These are phyloP conservation scores for Lipotes vexillifer DNA, from an alignment of 2,113 vertebrate species.

Conservation along the genomic window DNA sequence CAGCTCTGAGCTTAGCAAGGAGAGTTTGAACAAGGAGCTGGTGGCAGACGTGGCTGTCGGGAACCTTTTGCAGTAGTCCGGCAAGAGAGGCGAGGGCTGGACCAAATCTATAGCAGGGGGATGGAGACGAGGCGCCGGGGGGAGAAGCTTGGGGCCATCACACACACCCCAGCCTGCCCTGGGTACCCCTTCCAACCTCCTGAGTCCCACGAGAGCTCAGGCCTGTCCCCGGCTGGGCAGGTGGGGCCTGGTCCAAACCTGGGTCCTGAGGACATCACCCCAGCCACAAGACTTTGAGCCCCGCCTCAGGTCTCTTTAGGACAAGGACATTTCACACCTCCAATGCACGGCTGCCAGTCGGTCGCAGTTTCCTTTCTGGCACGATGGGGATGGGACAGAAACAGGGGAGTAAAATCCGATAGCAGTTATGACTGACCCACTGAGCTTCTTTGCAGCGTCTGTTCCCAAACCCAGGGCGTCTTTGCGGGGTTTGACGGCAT, in stretches of 20 bases:
- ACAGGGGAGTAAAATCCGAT: too few species aligned
- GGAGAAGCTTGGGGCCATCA: fast-evolving
- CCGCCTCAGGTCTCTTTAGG: background rate
- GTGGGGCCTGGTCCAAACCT: background rate
- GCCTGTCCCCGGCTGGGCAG: background rate
- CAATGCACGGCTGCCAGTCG: background rate
- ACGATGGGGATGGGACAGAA: background rate
- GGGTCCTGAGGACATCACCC: background rate
- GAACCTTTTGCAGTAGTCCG: background rate
- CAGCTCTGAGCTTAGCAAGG: background rate
- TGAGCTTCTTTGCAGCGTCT: background rate
- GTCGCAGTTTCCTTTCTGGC: background rate
- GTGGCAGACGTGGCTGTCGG: background rate
- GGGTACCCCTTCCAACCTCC: background rate
- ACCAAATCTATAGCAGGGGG: background rate
- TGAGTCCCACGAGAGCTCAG: background rate
- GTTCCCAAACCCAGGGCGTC: background rate
- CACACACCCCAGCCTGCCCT: too few species aligned
- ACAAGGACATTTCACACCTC: background rate
- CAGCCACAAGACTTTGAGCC: background rate
- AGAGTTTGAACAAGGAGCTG: background rate
- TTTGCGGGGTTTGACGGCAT: background rate
- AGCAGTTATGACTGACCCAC: background rate
- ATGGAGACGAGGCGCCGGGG: fast-evolving
- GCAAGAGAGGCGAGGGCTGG: background rate